phyloP scores from a whole-genome alignment of 2,113 vertebrate genomes.

The Syrmaticus mikado region DNA sequence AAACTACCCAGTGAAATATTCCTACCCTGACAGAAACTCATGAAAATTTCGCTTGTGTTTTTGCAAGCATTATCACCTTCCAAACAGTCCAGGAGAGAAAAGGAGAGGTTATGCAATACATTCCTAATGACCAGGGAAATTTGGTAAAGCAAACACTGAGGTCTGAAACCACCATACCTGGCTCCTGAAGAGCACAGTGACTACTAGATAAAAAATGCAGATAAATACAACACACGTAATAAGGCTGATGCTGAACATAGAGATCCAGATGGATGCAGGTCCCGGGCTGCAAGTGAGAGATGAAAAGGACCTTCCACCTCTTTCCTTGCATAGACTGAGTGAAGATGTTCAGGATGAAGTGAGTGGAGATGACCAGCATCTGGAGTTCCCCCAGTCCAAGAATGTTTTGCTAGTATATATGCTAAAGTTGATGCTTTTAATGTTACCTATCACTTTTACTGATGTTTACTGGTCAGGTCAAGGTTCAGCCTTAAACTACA shows the following conservation, averaged over 20 bases:
- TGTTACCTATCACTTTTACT: background rate
- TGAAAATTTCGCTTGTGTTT: background rate
- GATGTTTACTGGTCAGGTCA: accelerated
- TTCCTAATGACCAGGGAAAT: background rate
- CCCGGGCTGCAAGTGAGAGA: background rate
- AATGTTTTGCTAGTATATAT: background rate
- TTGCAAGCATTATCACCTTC: background rate
- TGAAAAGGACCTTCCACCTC: background rate
- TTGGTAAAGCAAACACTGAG: background rate
- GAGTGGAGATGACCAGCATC: background rate
- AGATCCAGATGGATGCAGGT: background rate
- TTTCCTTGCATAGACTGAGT: background rate
- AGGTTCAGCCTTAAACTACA: background rate
- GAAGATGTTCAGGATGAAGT: background rate
- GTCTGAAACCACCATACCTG: background rate
- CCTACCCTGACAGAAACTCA: background rate
- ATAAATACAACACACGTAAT: background rate
- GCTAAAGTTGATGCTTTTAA: background rate
- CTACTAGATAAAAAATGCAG: background rate
- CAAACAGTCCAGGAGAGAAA: background rate
- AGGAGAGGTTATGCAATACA: background rate
- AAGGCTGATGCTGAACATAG: background rate
- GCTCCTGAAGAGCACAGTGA: background rate
- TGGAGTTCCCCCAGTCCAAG: background rate
- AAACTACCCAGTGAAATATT: background rate